Percentiles rank a stretch among this genome's conserved stretches.
phyloP scores from a whole-genome alignment of 1,140 invertebrate genomes.

The Ips typographus region DNA sequence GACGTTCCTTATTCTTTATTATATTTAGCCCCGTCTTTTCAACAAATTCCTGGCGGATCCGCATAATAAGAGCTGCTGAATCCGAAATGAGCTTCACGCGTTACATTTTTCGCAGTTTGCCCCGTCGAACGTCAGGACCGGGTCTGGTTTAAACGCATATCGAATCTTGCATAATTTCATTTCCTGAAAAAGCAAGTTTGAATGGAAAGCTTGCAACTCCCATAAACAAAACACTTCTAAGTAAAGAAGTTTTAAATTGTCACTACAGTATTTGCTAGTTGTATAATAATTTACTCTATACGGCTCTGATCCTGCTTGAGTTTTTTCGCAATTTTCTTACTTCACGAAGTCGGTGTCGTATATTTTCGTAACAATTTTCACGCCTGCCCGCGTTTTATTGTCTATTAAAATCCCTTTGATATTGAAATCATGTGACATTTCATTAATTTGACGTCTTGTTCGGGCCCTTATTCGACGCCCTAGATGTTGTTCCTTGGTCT shows the following conservation, averaged over 20 bases:
- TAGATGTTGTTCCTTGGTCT: background rate
- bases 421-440: slow-evolving; percentile 54
- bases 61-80: slow-evolving; percentile 33
- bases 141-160: background rate
- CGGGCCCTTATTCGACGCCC: slow-evolving; percentile 11
- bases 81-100: slow-evolving; percentile 32
- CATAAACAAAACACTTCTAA: too few relatives aligned
- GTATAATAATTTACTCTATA: background rate
- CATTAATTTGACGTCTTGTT: slow-evolving; percentile 52
- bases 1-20: slow-evolving; percentile 28
- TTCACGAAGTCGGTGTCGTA: slow-evolving; percentile 30
- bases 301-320: background rate
- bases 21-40: slow-evolving; percentile 31
- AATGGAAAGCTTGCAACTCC: too few relatives aligned
- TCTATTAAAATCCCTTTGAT: slow-evolving; percentile 53
- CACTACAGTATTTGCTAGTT: too few relatives aligned
- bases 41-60: slow-evolving; percentile 32
- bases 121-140: slow-evolving; percentile 4
- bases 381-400: slow-evolving; percentile 50
- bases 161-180: too few relatives aligned
- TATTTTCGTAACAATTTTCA: slow-evolving; percentile 52
- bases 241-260: too few relatives aligned
- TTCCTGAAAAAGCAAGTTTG: too few relatives aligned
- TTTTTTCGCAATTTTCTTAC: slow-evolving; percentile 35
- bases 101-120: slow-evolving; percentile 32